These are phyloP conservation scores for Herpailurus yagouaroundi DNA, from an alignment of 2,113 vertebrate genomes.

Conservation along the genomic window DNA sequence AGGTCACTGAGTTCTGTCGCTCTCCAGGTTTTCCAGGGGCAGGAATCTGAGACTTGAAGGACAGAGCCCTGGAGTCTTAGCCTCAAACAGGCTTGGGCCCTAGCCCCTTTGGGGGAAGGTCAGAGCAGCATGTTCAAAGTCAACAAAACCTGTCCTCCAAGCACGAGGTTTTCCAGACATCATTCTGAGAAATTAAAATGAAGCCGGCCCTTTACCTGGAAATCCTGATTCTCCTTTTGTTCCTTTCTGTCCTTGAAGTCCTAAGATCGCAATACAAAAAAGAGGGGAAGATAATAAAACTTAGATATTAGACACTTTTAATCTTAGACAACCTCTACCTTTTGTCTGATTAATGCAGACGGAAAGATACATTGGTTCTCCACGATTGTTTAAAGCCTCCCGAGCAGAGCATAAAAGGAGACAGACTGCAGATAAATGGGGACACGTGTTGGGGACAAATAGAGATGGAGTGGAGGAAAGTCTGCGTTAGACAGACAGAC, in stretches of 20 bases:
- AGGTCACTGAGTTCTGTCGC: too few species aligned
- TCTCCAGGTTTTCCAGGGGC: neutral
- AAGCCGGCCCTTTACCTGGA: slow-evolving; percentile 77
- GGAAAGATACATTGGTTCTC: slow-evolving; percentile 60
- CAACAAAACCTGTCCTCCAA: neutral
- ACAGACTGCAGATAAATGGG: slow-evolving; percentile 38
- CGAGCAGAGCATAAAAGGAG: slow-evolving; percentile 30
- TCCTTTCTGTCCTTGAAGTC: slow-evolving; percentile 83
- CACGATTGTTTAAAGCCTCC: slow-evolving; percentile 32
- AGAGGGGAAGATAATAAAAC: slow-evolving; percentile 63
- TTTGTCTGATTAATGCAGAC: slow-evolving; percentile 73
- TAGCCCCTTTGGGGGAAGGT: neutral
- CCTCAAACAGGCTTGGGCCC: neutral
- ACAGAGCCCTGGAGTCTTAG: neutral
- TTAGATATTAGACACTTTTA: slow-evolving; percentile 74
- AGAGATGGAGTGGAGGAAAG: too few species aligned
- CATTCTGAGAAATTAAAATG: slow-evolving; percentile 46
- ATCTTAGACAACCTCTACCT: slow-evolving; percentile 64
- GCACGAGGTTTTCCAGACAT: neutral
- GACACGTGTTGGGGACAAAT: neutral
- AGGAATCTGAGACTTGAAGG: neutral
- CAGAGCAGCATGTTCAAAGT: neutral
- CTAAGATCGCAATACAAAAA: slow-evolving; percentile 78
- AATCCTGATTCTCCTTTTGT: slow-evolving; percentile 78
- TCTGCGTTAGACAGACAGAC: neutral